These are phyloP conservation scores for Troides oblongomaculatus DNA, from an alignment of 2,888 invertebrate genomes.

Conservation along the genomic window DNA sequence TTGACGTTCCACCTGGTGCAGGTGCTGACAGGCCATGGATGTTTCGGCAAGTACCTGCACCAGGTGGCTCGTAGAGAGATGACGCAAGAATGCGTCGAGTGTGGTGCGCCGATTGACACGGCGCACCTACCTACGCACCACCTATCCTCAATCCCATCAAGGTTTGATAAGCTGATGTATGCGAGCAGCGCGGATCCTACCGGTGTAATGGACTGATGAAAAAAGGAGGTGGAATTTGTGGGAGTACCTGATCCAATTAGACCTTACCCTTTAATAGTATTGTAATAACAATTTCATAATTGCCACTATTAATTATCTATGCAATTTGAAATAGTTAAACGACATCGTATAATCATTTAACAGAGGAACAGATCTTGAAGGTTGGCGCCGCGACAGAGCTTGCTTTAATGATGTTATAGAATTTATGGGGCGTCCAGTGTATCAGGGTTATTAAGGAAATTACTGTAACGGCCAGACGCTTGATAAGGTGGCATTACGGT, in stretches of 20 bases:
- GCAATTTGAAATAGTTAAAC: conserved; percentile 26
- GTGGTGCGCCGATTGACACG: no score
- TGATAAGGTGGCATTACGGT: conserved; percentile 20
- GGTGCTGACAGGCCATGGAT: no score
- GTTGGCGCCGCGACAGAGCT: conserved; percentile 20
- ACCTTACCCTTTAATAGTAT: neutral
- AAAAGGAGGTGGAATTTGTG: neutral
- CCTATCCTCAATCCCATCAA: no score
- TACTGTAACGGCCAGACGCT: conserved; percentile 23
- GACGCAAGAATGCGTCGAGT: no score
- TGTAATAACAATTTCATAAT: neutral
- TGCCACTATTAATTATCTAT: conserved; percentile 6
- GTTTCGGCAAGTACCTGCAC: no score
- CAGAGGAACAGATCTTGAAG: conserved; percentile 12
- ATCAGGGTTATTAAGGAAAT: conserved; percentile 29
- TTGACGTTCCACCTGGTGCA: no score
- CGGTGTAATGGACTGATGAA: no score
- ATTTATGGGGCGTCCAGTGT: conserved; percentile 24
- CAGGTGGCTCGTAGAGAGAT: no score
- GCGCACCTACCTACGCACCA: no score
- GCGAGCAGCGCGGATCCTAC: no score
- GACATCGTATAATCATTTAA: conserved; percentile 20
- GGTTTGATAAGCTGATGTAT: no score
- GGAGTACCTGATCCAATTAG: neutral
- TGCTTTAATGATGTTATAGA: conserved; percentile 26